These are phyloP conservation scores for Thereva unica DNA, from an alignment of 2,888 invertebrate species.

Conservation along the genomic window DNA sequence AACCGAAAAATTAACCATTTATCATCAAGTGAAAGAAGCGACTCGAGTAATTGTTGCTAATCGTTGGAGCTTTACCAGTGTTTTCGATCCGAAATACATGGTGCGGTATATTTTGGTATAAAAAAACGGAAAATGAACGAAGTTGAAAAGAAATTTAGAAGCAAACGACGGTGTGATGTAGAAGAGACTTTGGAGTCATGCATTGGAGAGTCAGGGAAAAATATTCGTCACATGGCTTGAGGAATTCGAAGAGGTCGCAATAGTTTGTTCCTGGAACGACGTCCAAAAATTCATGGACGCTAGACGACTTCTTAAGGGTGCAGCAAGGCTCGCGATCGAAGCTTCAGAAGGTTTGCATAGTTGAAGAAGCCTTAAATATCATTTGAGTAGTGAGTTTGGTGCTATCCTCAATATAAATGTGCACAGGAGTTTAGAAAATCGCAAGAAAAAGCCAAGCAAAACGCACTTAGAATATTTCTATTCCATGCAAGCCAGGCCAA, in stretches of 20 bases:
- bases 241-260: slow-evolving; percentile 14
- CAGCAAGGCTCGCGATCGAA: background rate
- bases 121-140: too few species aligned
- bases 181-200: slow-evolving; percentile 31
- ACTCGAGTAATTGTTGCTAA: too few species aligned
- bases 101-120: too few species aligned
- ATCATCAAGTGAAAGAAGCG: too few species aligned
- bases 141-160: too few species aligned
- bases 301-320: background rate
- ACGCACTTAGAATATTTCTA: slow-evolving; percentile 35
- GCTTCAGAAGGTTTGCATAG: slow-evolving; percentile 1
- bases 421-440: slow-evolving; percentile 24
- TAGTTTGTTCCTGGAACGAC: background rate
- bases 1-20: too few species aligned
- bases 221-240: background rate
- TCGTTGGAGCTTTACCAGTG: too few species aligned
- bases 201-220: slow-evolving; percentile 2
- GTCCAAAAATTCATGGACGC: slow-evolving; percentile 9
- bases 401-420: slow-evolving; percentile 13
- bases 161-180: slow-evolving; percentile 14
- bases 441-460: slow-evolving; percentile 22
- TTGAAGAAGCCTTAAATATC: slow-evolving; percentile 25
- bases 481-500: slow-evolving; percentile 11
- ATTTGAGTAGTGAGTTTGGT: slow-evolving; percentile 30
- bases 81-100: too few species aligned